Evolutionary conservation across 1,140 invertebrate species (phyloP), one percentile per base, ranked within the genome.

Genomic region (Trichomalopsis sarcophagae): DNA sequence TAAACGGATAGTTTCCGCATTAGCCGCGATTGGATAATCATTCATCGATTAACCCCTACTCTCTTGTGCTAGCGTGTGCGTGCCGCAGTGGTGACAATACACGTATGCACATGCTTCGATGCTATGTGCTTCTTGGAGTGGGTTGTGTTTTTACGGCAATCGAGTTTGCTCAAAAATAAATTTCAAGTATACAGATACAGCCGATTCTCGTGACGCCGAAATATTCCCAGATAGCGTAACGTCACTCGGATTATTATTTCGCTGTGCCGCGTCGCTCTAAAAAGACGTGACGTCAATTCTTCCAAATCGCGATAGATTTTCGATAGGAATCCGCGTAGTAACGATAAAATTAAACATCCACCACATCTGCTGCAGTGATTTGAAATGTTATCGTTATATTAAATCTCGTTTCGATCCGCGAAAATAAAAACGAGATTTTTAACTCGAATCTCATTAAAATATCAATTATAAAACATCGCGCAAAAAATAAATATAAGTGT

Each of bases 1-100:
- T 92, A 92, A 92, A 92, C 91, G 92, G 91, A 92, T 91, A 91
- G 90, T 92, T 92, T 92, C 90, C 91, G 91, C 92, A 92, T 93
- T 93, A 92, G 91, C 90, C 91, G 89, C 90, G 92, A 92, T 92
- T 92, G 91, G 90, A 91, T 92, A 91, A 92, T 92, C 91, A 91
- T 91, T 92, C 90, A 92, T 92, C 91, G 91, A 92, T 92, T 93
- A 92, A 90, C 90, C 50, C 55, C 55, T 5, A 3, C 17, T n/a
- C 21, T 62, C 6, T n/a, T 21, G 6, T 62, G 17, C 21, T 17
- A 6, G 2, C 17, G 21, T 44, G 40, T 44, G 40, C 40, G 40
- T 44, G 9, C 40, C 40, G 40, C 9, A 9, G 40, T 2, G 3
- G 4, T 44, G 40, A 44, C 40, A 44, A 44, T 44, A 44, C 9